These are phyloP conservation scores for Ormyrus nitidulus DNA, from an alignment of 2,888 invertebrate species.

Conservation along the genomic window DNA sequence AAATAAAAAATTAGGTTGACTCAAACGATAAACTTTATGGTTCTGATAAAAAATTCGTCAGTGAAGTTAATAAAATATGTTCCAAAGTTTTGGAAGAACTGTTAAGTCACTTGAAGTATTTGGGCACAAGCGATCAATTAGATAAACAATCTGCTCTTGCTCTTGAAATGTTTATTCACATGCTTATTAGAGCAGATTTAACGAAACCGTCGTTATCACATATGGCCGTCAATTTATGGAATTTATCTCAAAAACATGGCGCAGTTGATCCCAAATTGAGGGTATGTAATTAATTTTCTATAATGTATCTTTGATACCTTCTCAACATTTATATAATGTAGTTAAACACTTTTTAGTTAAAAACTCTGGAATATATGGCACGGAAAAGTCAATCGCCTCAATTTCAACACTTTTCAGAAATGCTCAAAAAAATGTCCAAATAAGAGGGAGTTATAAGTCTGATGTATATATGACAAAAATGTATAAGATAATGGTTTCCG, in stretches of 20 bases:
- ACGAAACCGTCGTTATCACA: constrained; percentile 79
- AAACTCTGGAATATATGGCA: constrained; percentile 69
- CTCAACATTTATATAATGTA: constrained; percentile 19
- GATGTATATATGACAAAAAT: constrained; percentile 31
- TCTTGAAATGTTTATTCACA: constrained; percentile 84
- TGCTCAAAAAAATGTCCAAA: constrained; percentile 66
- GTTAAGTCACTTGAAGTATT: constrained; percentile 83
- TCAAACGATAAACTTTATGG: constrained; percentile 96
- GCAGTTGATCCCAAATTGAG: constrained; percentile 77
- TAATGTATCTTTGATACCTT: background rate
- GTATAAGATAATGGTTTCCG: constrained; percentile 40
- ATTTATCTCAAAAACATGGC: constrained; percentile 83
- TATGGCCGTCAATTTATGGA: constrained; percentile 89
- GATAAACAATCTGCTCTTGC: constrained; percentile 85
- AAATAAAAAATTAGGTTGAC: constrained; percentile 81
- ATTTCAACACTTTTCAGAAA: constrained; percentile 67
- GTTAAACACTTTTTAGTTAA: constrained; percentile 62
- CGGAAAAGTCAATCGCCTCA: constrained; percentile 66
- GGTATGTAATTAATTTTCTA: constrained; percentile 65
- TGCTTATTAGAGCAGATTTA: constrained; percentile 82
- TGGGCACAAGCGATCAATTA: constrained; percentile 79
- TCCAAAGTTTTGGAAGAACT: constrained; percentile 87
- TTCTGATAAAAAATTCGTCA: constrained; percentile 89
- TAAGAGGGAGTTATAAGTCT: constrained; percentile 51
- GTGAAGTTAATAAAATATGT: constrained; percentile 86